Evolutionary conservation across 2,113 vertebrate species (phyloP), one percentile per base, ranked within the genome.

Genomic region (Odocoileus hemionus): DNA sequence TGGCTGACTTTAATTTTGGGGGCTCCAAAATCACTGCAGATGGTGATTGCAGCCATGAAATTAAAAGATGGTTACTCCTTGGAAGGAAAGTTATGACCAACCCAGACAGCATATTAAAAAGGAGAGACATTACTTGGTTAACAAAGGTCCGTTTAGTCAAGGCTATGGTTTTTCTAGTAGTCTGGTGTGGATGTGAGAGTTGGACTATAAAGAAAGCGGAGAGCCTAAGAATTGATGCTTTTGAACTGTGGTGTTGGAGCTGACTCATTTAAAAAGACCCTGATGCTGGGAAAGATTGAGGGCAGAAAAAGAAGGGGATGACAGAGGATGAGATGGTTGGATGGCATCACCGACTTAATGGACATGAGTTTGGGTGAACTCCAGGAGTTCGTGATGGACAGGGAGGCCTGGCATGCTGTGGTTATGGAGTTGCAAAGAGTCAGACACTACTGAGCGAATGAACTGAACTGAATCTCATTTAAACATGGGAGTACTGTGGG

Each of bases 361-460:
- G n/a, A 70, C n/a, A 39, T 70, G 67, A 70, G 10, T 39, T 12
- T 70, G 67, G 19, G 67, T 70, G 19, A 70, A 39, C 67, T 23
- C 9, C 0, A 0, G n/a, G 19, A 39, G 67, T 6, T 70, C 19
- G 10, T 39, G 19, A 70, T 70, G 67, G 67, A 39, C 10, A 70
- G 10, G 67, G 19, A 70, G 19, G 19, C n/a, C n/a, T 70, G 10
- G 19, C 17, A 1, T 39, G 5, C 19, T 70, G 67, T 5, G 0
- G 5, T 70, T 39, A 39, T 23, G 19, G 19, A 36, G n/a, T 3
- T 21, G 5, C 67, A 70, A 70, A 70, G 67, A 70, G 19, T 70
- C 10, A 0, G 19, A 39, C n/a, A 70, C 0, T 2, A 39, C n/a
- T 70, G 10, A 39, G n/a, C 0, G 2, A 70, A 19, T 6, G 67